phyloP scores from a whole-genome alignment of 2,888 invertebrate species.

The Pemphredon lugubris region DNA sequence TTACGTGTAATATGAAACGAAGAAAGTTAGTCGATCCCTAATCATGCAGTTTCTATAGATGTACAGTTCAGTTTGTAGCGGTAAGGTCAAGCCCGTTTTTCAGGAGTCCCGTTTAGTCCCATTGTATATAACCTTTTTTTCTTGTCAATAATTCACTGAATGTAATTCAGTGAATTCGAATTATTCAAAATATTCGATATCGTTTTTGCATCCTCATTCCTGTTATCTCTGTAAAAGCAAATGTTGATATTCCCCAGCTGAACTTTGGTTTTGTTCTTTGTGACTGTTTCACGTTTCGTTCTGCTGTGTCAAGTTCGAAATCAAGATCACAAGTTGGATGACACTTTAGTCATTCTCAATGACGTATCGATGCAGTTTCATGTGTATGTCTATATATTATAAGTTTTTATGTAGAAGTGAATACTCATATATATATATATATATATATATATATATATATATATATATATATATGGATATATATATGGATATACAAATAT shows the following conservation, averaged over 20 bases:
- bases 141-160: constrained; percentile 56
- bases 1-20: constrained; percentile 57
- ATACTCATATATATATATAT: too few relatives aligned
- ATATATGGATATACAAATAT: too few relatives aligned
- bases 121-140: constrained; percentile 56
- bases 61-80: constrained; percentile 23
- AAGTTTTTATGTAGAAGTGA: too few relatives aligned
- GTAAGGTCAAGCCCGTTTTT: constrained; percentile 25
- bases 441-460: too few relatives aligned
- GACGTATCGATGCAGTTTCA: too few relatives aligned
- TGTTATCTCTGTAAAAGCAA: not conserved
- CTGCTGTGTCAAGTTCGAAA: not conserved
- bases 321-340: too few relatives aligned
- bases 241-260: not conserved
- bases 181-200: not conserved
- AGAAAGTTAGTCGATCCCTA: constrained; percentile 46
- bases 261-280: too few relatives aligned
- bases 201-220: not conserved
- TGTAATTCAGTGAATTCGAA: constrained; percentile 31
- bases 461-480: too few relatives aligned
- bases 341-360: too few relatives aligned
- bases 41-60: constrained; percentile 33
- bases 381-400: too few relatives aligned
- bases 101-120: constrained; percentile 1
- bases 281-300: not conserved